Conservation (phyloP, 2,888 invertebrate species). For the Tipula helvola region DNA sequence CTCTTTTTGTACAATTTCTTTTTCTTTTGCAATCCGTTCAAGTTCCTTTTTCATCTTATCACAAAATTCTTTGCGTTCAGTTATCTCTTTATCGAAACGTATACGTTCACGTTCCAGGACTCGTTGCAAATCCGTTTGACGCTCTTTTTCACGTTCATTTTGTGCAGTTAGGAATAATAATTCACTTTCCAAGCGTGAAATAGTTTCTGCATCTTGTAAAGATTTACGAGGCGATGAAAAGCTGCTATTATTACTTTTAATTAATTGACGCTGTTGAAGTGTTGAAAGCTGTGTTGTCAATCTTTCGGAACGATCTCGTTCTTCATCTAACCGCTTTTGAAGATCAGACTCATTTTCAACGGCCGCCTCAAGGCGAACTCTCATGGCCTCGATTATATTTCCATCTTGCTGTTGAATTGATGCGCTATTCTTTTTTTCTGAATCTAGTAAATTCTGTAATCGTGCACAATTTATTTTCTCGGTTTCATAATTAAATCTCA, state of each 20-base stretch:
- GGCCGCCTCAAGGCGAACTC: slow-evolving; percentile 49
- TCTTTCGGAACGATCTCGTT: slow-evolving; percentile 39
- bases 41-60: slow-evolving; percentile 34
- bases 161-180: slow-evolving; percentile 39
- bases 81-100: slow-evolving; percentile 33
- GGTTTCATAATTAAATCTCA: slow-evolving; percentile 37
- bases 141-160: slow-evolving; percentile 40
- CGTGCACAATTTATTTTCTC: slow-evolving; percentile 42
- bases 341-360: slow-evolving; percentile 51
- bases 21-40: slow-evolving; percentile 31
- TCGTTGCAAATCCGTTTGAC: slow-evolving; percentile 37
- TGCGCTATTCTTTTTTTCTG: slow-evolving; percentile 45
- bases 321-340: slow-evolving; percentile 43
- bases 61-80: slow-evolving; percentile 33
- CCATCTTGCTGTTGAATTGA: slow-evolving; percentile 49
- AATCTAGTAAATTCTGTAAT: slow-evolving; percentile 43
- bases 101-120: slow-evolving; percentile 34
- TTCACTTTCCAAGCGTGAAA: slow-evolving; percentile 39
- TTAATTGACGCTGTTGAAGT: slow-evolving; percentile 30
- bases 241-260: slow-evolving; percentile 26
- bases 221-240: slow-evolving; percentile 32
- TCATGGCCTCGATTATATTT: slow-evolving; percentile 50
- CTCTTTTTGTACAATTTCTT: slow-evolving; percentile 28
- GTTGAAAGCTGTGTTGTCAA: slow-evolving; percentile 35
- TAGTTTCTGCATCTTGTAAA: slow-evolving; percentile 31